Conservation (phyloP, 2,888 invertebrate genomes). For the Drosophila eohydei region DNA sequence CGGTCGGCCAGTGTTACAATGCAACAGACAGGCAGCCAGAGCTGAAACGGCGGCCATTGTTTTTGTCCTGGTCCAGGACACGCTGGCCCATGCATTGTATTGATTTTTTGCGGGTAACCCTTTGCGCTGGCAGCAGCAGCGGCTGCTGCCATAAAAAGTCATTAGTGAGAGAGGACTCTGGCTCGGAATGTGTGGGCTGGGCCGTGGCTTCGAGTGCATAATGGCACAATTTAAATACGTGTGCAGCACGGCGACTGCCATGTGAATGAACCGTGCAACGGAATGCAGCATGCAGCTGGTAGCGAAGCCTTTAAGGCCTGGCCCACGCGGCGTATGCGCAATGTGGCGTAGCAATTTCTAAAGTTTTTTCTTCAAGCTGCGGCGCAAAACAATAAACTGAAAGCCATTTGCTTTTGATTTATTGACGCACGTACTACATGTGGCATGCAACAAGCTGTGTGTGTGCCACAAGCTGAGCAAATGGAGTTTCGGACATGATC, state of each 20-base stretch:
- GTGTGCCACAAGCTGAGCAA: conserved; percentile 58
- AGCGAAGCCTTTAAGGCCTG: conserved; percentile 16
- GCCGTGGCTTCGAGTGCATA: conserved; percentile 61
- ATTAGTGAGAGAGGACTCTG: conserved; percentile 69
- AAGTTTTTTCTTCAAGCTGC: conserved; percentile 28
- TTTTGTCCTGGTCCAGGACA: conserved; percentile 45
- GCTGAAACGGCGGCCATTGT: conserved; percentile 42
- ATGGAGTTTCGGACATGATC: conserved; percentile 52
- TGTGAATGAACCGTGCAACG: conserved; percentile 71
- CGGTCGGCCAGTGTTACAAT: conserved; percentile 80
- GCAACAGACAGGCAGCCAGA: conserved; percentile 64
- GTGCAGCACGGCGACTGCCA: conserved; percentile 49
- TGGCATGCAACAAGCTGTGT: conserved; percentile 26
- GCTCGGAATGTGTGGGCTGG: conserved; percentile 1
- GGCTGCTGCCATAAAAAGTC: conserved; percentile 72
- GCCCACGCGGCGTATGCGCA: conserved; percentile 57
- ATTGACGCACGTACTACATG: conserved; percentile 68
- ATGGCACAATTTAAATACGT: conserved; percentile 81
- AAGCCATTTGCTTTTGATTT: conserved; percentile 78
- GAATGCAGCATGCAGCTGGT: conserved; percentile 21
- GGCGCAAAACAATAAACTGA: conserved; percentile 74
- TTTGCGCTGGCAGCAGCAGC: conserved; percentile 28
- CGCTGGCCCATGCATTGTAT: conserved; percentile 70
- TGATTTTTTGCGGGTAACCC: conserved; percentile 68
- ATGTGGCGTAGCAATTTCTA: conserved; percentile 19